Conservation (phyloP, 2,888 invertebrate genomes). For the Trissolcus japonicus region DNA sequence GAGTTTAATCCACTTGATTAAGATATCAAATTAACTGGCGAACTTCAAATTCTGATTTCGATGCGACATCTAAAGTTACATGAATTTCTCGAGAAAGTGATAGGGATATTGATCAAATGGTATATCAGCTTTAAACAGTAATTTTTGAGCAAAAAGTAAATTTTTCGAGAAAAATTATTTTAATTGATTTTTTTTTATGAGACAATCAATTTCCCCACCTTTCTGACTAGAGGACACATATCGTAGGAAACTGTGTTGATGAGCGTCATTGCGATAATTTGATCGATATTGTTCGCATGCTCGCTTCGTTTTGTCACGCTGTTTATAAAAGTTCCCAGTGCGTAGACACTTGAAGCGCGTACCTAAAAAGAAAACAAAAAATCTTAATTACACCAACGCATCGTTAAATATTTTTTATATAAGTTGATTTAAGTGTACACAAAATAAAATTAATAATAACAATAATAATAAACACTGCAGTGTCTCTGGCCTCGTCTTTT, state of each 20-base stretch:
- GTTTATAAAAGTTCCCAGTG: constrained; percentile 94
- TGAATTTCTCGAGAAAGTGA: too few species aligned
- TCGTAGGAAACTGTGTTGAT: constrained; percentile 87
- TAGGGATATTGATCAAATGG: neutral
- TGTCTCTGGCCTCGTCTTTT: too few species aligned
- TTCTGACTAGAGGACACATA: constrained; percentile 91
- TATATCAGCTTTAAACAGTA: neutral
- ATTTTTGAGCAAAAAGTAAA: too few species aligned
- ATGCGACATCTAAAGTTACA: neutral
- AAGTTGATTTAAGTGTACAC: too few species aligned
- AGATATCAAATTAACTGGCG: neutral
- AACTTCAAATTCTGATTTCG: neutral
- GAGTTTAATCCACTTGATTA: neutral
- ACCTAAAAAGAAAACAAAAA: constrained; percentile 76
- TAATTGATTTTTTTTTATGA: neutral
- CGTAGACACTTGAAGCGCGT: constrained; percentile 94
- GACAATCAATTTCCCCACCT: constrained; percentile 73
- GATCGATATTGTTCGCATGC: constrained; percentile 95
- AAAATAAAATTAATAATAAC: constrained; percentile 13
- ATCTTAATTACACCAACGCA: neutral
- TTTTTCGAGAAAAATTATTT: too few species aligned
- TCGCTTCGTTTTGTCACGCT: constrained; percentile 90
- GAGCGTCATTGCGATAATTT: constrained; percentile 92
- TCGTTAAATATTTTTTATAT: too few species aligned
- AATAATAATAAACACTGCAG: too few species aligned